phyloP scores from a whole-genome alignment of 2,113 vertebrate species.

The Cettia cetti region DNA sequence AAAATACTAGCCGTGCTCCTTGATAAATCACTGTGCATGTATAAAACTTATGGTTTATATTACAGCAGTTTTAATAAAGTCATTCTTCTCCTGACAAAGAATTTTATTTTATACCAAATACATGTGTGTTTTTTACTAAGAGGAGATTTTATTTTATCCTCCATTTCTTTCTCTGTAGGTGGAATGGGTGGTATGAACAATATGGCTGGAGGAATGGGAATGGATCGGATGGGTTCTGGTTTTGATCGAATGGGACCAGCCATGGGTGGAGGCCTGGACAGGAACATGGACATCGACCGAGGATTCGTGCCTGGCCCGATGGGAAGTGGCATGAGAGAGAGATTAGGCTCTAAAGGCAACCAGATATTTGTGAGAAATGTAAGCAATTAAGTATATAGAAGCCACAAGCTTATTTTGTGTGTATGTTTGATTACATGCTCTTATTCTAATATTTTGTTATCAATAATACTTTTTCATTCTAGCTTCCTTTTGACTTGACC shows the following conservation, averaged over 20 bases:
- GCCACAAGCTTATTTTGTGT: not conserved
- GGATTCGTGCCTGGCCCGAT: constrained; percentile 86
- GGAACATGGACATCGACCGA: constrained; percentile 88
- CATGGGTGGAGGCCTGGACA: constrained; percentile 77
- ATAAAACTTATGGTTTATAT: not conserved
- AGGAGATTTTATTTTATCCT: not conserved
- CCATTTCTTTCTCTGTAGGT: constrained; percentile 36
- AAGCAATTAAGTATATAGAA: constrained; percentile 61
- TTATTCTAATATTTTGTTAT: constrained; percentile 11
- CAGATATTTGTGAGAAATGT: constrained; percentile 99
- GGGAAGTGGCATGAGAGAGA: constrained; percentile 85
- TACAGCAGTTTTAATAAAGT: not conserved
- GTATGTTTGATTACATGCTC: not conserved
- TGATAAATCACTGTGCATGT: not conserved
- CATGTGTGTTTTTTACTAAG: not conserved
- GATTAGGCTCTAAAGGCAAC: constrained; percentile 90
- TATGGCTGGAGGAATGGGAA: constrained; percentile 80
- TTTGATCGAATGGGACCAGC: constrained; percentile 88
- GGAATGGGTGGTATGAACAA: constrained; percentile 86
- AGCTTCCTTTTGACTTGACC: constrained; percentile 97
- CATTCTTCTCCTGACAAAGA: not conserved
- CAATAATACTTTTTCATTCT: constrained; percentile 69
- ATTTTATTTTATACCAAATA: not conserved
- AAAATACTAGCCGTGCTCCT: not conserved
- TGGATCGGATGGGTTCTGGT: constrained; percentile 88